Evolutionary conservation across 1,140 invertebrate genomes (phyloP), one percentile per base, ranked within the genome.

Genomic region (Drosophila aff.): DNA sequence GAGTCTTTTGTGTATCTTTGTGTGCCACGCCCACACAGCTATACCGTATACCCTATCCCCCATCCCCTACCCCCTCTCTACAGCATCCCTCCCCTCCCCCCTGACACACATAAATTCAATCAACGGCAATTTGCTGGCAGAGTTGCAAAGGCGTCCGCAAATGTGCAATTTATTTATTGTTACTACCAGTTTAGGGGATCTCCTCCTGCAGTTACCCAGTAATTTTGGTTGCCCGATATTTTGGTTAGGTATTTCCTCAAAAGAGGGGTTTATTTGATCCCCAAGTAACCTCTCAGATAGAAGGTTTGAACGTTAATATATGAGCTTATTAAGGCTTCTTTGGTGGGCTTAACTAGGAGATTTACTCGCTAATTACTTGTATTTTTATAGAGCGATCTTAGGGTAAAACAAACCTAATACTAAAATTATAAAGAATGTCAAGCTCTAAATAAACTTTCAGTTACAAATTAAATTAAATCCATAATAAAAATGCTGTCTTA

Each of bases 111-210:
- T 68, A 86, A 80, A 86, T 76, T 77, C 82, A 86, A 86, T 86
- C 79, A 86, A 86, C 75, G 82, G 79, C 82, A 79, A 85, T 86
- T 85, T 79, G 79, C 78, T 59, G 79, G 65, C 79, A 77, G 43
- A 81, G 76, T 43, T 80, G 63, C 73, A 74, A 76, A 74, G 76
- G 76, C 76, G 61, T 76, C 49, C 71, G 57, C 61, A 84, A 76
- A 80, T 83, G 63, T 85, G 79, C 79, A 82, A 87, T 84, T 89
- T 89, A 89, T 89, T 89, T 89, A 81, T 89, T 66, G 50, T 64
- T 82, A 33, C 57, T 47, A 21, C 21, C 15, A 55, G 33, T 16
- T 16, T 0, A 3, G 8, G 9, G 38, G 63, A 28, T 13, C 13
- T 18, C n/a, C 44, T 26, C 16, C 40, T 2, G 15, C 44, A 33